Percentiles rank a stretch among this genome's conserved stretches.
Evolutionary conservation across 2,113 vertebrate species (phyloP).

Genomic region (Toxostoma redivivum): DNA sequence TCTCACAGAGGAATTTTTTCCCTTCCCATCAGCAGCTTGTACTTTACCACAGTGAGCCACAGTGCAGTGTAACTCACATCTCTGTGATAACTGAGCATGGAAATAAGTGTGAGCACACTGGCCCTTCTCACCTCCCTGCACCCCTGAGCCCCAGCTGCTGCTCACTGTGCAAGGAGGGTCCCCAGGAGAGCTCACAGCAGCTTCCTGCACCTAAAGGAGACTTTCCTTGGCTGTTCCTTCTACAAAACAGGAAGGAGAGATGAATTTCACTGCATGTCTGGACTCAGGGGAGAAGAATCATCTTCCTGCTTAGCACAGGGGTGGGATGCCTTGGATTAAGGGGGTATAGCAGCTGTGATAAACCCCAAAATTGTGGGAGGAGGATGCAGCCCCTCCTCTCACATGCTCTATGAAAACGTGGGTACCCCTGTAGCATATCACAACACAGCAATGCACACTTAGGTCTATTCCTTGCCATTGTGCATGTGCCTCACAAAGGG

Average conservation of each 20-base stretch:
- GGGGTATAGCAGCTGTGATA: not conserved
- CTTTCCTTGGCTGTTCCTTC: not conserved
- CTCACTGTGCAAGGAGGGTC: not conserved
- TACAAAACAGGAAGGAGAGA: not conserved
- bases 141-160: not conserved
- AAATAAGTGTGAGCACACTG: accelerated
- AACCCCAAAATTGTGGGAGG: not conserved
- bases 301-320: not conserved
- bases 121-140: not conserved
- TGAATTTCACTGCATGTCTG: not conserved
- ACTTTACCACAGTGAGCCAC: not conserved
- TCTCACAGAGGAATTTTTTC: not conserved
- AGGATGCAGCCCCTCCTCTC: not conserved
- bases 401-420: accelerated
- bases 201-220: not conserved
- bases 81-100: accelerated
- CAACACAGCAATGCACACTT: accelerated
- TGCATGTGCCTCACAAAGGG: accelerated
- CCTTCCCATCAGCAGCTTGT: not conserved
- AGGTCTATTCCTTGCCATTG: too few species aligned
- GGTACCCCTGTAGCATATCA: accelerated
- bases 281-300: not conserved
- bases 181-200: not conserved
- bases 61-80: not conserved
- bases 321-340: not conserved